These are phyloP conservation scores for Andrena dorsata DNA, from an alignment of 2,888 invertebrate genomes.

Conservation along the genomic window DNA sequence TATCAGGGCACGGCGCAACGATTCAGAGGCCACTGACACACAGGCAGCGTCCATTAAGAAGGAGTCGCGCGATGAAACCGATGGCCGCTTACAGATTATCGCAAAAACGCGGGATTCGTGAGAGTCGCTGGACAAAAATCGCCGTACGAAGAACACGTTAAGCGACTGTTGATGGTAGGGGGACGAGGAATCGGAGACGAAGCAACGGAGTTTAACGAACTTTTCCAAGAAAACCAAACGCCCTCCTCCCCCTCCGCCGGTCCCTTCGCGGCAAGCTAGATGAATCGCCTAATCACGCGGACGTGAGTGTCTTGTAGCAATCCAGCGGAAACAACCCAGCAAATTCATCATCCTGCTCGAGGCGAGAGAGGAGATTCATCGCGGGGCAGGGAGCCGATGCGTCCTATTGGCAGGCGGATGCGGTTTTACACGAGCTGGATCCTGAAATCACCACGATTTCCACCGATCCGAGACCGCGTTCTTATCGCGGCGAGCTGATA, in stretches of 20 bases:
- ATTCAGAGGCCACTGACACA: slow-evolving; percentile 2
- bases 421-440: slow-evolving; percentile 53
- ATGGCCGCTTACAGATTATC: slow-evolving; percentile 12
- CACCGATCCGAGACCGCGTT: slow-evolving; percentile 17
- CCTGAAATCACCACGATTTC: slow-evolving; percentile 53
- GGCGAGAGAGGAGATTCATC: slow-evolving; percentile 45
- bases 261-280: slow-evolving; percentile 5
- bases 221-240: slow-evolving; percentile 43
- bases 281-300: slow-evolving; percentile 58
- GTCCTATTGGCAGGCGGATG: slow-evolving; percentile 59
- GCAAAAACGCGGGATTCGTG: slow-evolving; percentile 40
- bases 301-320: slow-evolving; percentile 61
- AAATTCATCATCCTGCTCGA: slow-evolving; percentile 59
- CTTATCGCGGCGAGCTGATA: slow-evolving; percentile 47
- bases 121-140: slow-evolving; percentile 14
- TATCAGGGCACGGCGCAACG: background rate
- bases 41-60: slow-evolving; percentile 11
- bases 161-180: background rate
- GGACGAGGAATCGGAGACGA: slow-evolving; percentile 2
- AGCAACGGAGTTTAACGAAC: slow-evolving; percentile 30
- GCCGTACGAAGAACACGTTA: slow-evolving; percentile 1
- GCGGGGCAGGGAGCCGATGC: slow-evolving; percentile 4
- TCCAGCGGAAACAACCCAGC: slow-evolving; percentile 63
- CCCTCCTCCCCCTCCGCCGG: background rate
- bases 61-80: slow-evolving; percentile 8